Evolutionary conservation across 1,140 invertebrate species (phyloP), one percentile per base, ranked within the genome.

Genomic region (Ruditapes philippinarum): DNA sequence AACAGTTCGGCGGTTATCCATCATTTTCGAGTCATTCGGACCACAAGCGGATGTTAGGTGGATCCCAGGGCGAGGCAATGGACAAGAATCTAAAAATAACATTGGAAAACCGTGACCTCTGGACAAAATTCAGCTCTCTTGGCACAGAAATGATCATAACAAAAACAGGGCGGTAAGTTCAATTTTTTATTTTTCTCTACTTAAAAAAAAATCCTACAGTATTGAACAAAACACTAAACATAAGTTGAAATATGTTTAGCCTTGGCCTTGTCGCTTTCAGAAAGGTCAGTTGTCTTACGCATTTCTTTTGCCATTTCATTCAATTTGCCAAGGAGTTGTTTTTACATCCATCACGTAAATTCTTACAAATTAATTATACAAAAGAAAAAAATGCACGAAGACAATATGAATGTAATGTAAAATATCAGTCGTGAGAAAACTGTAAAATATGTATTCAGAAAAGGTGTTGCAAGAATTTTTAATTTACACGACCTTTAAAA

Each of bases 121-220:
- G 99, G 99, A 98, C 99, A 96, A 99, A 99, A 96, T 99, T 99
- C 95, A 98, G 99, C 96, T 98, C 99, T 95, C 97, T 99, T 80
- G 99, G 99, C 93, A 99, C 99, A 82, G 99, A 99, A 86, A 99
- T 99, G 99, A 99, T 99, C 95, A 99, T 99, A 97, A 99, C 99
- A 91, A 99, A 99, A 96, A 99, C 98, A 95, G 99, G 99, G 96
- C 97, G 99, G 98, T 99, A 97, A 98, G 98, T 88, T 38, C 28
- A n/a, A n/a, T n/a, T n/a, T n/a, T n/a, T n/a, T n/a, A n/a, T n/a
- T n/a, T n/a, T n/a, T n/a, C n/a, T n/a, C n/a, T n/a, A n/a, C n/a
- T n/a, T n/a, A n/a, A n/a, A n/a, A n/a, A n/a, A n/a, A n/a, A n/a
- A n/a, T n/a, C n/a, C n/a, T n/a, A n/a, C n/a, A n/a, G n/a, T n/a